Conservation (phyloP, 2,113 vertebrate species). For the Triplophysa siluroides region DNA sequence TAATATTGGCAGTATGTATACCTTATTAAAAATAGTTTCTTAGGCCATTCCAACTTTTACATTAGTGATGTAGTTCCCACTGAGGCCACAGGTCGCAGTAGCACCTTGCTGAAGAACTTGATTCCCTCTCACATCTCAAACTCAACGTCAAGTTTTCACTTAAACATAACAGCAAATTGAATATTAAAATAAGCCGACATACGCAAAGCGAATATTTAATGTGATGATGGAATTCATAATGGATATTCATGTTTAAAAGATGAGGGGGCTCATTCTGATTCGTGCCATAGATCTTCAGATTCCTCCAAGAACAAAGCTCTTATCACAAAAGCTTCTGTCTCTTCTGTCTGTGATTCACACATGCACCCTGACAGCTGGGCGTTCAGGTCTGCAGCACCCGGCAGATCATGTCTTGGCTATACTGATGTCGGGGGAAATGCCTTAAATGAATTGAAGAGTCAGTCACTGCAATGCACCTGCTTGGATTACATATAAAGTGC, state of each 20-base stretch:
- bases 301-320: conserved; percentile 5
- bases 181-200: neutral
- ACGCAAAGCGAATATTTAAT: neutral
- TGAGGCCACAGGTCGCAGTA: conserved; percentile 29
- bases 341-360: neutral
- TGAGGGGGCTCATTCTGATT: neutral
- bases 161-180: too few species aligned
- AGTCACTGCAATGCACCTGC: too few species aligned
- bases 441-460: too few species aligned
- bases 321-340: neutral
- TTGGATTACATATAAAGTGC: too few species aligned
- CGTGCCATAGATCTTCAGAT: neutral
- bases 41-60: neutral
- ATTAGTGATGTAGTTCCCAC: neutral
- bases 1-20: too few species aligned
- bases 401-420: too few species aligned
- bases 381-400: too few species aligned
- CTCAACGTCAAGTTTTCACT: too few species aligned
- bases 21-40: too few species aligned
- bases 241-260: neutral
- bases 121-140: neutral
- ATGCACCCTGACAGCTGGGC: too few species aligned
- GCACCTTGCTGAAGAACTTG: conserved; percentile 11
- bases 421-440: too few species aligned
- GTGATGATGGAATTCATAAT: neutral